Evolutionary conservation across 2,113 vertebrate genomes (phyloP).

Genomic region (Saccopteryx bilineata): DNA sequence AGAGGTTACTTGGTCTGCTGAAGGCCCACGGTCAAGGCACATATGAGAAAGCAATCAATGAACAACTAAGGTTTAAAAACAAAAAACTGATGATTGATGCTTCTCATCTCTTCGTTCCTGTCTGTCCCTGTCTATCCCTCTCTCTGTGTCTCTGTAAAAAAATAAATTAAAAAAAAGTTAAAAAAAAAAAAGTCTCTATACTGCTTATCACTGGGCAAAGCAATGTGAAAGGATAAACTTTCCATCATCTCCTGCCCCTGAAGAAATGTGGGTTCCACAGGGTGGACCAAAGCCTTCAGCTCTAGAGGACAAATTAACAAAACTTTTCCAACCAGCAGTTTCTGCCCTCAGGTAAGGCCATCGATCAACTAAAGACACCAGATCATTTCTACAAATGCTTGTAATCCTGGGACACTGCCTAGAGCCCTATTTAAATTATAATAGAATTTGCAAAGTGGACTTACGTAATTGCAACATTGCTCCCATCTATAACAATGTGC

Average conservation of each 20-base stretch:
- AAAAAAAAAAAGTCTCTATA: neutral
- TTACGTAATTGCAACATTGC: conserved; percentile 98
- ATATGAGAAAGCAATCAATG: no score
- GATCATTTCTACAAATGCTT: fast-evolving
- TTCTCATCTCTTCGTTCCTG: no score
- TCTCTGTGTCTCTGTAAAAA: no score
- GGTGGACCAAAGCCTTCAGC: neutral
- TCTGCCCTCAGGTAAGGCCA: neutral
- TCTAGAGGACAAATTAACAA: neutral
- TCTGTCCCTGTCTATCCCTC: no score
- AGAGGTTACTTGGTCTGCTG: no score
- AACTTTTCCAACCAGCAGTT: neutral
- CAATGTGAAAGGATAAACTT: neutral
- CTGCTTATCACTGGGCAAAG: neutral
- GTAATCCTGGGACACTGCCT: neutral
- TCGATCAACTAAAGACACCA: neutral
- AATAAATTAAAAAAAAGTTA: no score
- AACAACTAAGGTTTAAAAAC: no score
- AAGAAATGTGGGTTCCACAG: neutral
- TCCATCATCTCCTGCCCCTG: neutral
- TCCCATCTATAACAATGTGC: conserved; percentile 97
- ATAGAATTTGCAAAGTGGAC: conserved; percentile 79
- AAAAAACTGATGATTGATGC: no score
- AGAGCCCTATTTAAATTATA: neutral
- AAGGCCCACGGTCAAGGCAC: no score